phyloP scores from a whole-genome alignment of 2,888 invertebrate genomes.

The Pachycephus smyrnensis region DNA sequence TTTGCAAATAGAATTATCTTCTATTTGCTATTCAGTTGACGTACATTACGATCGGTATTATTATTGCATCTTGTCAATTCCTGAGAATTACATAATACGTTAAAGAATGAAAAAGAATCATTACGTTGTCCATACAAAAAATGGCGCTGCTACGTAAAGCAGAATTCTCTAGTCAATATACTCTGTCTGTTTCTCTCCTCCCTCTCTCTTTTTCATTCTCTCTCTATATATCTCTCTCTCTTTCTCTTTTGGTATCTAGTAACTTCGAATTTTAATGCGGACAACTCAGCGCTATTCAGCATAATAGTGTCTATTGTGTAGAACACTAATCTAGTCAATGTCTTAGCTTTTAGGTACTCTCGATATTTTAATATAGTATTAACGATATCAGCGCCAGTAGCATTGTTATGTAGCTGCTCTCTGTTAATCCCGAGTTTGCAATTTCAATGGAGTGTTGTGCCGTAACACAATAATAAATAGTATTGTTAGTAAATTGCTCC shows the following conservation, averaged over 20 bases:
- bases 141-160: not conserved
- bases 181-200: not conserved
- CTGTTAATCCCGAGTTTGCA: not conserved
- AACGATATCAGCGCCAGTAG: conserved; percentile 6
- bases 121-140: not conserved
- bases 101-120: not conserved
- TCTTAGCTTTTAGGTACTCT: not conserved
- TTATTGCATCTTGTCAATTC: not conserved
- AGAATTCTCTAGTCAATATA: not conserved
- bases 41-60: not conserved
- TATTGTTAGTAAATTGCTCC: not conserved
- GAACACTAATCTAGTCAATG: conserved; percentile 3
- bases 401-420: conserved; percentile 18
- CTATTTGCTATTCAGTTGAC: not conserved
- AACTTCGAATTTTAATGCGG: not conserved
- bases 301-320: not conserved
- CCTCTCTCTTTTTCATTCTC: not conserved
- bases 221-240: too few species aligned
- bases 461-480: not conserved
- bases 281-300: not conserved
- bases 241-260: not conserved
- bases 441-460: not conserved
- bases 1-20: not conserved
- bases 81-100: not conserved
- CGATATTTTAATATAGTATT: conserved; percentile 1